Conservation (phyloP, 30 jellyfish, hydroid and myxozoan genomes). For the Aurelia aurita region DNA sequence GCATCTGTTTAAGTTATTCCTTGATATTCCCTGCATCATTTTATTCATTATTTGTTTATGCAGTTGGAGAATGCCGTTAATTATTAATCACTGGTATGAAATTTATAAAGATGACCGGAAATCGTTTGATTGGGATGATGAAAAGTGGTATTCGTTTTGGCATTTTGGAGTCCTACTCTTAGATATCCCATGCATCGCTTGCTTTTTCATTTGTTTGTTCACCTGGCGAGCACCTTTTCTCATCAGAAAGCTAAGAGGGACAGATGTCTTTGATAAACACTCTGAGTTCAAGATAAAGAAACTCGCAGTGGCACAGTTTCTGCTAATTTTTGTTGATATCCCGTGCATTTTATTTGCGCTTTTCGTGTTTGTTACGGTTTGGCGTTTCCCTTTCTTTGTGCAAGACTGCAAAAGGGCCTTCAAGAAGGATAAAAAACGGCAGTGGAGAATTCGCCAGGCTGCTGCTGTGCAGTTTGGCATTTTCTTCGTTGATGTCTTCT, state of each 20-base stretch:
- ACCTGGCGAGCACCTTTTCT: constrained; percentile 87
- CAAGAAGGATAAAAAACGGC: constrained; percentile 12
- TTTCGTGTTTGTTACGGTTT: constrained; percentile 61
- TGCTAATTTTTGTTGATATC: constrained; percentile 69
- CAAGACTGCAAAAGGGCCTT: constrained; percentile 33
- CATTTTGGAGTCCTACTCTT: constrained; percentile 63
- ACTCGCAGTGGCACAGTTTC: constrained; percentile 56
- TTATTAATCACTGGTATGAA: constrained; percentile 8
- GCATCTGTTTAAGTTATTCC: constrained; percentile 66
- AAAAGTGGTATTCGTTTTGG: constrained; percentile 53
- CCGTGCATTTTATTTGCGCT: constrained; percentile 74
- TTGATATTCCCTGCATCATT: constrained; percentile 85
- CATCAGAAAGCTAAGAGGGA: constrained; percentile 41
- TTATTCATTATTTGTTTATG: constrained; percentile 28
- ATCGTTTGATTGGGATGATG: constrained; percentile 81
- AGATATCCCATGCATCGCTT: constrained; percentile 86
- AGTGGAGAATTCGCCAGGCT: constrained; percentile 55
- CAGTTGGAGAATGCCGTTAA: constrained; percentile 91
- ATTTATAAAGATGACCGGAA: constrained; percentile 1
- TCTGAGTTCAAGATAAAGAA: constrained; percentile 46
- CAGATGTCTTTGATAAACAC: constrained; percentile 1
- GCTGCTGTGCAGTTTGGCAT: constrained; percentile 49
- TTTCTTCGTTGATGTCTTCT: constrained; percentile 76
- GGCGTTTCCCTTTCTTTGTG: constrained; percentile 57
- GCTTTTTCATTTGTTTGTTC: constrained; percentile 31